phyloP scores from a whole-genome alignment of 2,113 vertebrate species.

The Hyperopisus bebe region DNA sequence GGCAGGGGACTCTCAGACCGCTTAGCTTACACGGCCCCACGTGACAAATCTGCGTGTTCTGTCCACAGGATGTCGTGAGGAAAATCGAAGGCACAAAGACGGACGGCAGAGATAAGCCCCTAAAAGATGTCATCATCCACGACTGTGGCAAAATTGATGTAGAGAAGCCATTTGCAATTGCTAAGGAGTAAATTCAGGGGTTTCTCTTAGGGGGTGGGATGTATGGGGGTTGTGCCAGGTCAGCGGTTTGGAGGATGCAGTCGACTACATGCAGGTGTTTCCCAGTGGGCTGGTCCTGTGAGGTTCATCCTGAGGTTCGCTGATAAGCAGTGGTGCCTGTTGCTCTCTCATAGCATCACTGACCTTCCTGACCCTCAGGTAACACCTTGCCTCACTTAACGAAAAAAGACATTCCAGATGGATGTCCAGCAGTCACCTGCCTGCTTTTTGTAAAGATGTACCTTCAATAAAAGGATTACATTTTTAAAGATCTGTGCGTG shows the following conservation, averaged over 20 bases:
- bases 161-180: constrained; percentile 82
- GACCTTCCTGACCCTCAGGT: constrained; percentile 17
- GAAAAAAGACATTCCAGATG: constrained; percentile 32
- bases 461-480: constrained; percentile 56
- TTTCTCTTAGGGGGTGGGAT: neutral
- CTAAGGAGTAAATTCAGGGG: constrained; percentile 74
- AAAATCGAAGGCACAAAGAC: constrained; percentile 85
- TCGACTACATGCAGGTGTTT: constrained; percentile 14
- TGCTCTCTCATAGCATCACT: constrained; percentile 7
- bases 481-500: constrained; percentile 39
- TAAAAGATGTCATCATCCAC: constrained; percentile 76
- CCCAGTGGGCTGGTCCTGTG: constrained; percentile 24
- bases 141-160: constrained; percentile 80
- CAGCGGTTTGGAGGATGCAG: neutral
- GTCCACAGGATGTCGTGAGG: constrained; percentile 72
- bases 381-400: constrained; percentile 46
- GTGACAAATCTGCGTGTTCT: neutral
- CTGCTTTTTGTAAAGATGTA: constrained; percentile 38
- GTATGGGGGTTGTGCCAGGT: constrained; percentile 13
- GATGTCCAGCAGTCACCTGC: neutral
- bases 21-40: neutral
- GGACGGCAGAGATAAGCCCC: constrained; percentile 77
- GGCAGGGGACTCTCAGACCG: neutral
- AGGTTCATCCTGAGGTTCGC: constrained; percentile 15
- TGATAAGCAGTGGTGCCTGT: neutral